Evolutionary conservation across 1,140 invertebrate species (phyloP).

Genomic region (Drosophila parvula): DNA sequence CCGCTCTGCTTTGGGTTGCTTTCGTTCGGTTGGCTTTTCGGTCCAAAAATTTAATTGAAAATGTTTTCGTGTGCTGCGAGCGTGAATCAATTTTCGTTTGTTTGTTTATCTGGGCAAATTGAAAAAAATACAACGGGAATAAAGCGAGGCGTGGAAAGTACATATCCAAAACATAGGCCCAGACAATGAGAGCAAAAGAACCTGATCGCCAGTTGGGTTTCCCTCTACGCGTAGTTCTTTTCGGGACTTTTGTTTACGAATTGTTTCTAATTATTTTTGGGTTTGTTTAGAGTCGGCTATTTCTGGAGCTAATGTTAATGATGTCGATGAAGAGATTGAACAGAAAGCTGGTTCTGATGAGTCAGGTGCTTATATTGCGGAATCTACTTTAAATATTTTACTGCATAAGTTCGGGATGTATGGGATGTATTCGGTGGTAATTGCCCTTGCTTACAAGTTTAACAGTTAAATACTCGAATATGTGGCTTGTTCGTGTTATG

Average conservation of each 20-base stretch:
- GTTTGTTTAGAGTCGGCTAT: slow-evolving; percentile 64
- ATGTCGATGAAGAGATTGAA: slow-evolving; percentile 33
- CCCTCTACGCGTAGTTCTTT: slow-evolving; percentile 25
- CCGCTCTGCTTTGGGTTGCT: slow-evolving; percentile 33
- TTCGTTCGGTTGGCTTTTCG: slow-evolving; percentile 58
- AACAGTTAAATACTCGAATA: slow-evolving; percentile 70
- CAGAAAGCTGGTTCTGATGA: slow-evolving; percentile 35
- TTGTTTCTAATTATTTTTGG: slow-evolving; percentile 73
- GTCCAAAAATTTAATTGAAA: slow-evolving; percentile 67
- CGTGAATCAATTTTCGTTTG: slow-evolving; percentile 75
- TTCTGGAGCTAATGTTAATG: slow-evolving; percentile 54
- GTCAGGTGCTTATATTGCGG: slow-evolving; percentile 9
- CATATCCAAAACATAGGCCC: slow-evolving; percentile 26
- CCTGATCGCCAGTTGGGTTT: slow-evolving; percentile 46
- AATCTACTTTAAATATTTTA: slow-evolving; percentile 26
- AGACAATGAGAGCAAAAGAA: slow-evolving; percentile 42
- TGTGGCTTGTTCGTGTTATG: slow-evolving; percentile 43
- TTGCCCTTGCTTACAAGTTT: slow-evolving; percentile 71
- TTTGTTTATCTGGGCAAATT: slow-evolving; percentile 75
- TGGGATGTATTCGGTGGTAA: slow-evolving; percentile 21
- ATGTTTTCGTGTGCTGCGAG: slow-evolving; percentile 78
- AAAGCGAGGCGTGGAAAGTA: slow-evolving; percentile 27
- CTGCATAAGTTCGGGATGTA: slow-evolving; percentile 29
- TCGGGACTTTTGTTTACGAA: slow-evolving; percentile 70
- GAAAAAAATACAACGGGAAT: slow-evolving; percentile 49